Conservation (phyloP, 2,888 invertebrate genomes). For the Troides helena region DNA sequence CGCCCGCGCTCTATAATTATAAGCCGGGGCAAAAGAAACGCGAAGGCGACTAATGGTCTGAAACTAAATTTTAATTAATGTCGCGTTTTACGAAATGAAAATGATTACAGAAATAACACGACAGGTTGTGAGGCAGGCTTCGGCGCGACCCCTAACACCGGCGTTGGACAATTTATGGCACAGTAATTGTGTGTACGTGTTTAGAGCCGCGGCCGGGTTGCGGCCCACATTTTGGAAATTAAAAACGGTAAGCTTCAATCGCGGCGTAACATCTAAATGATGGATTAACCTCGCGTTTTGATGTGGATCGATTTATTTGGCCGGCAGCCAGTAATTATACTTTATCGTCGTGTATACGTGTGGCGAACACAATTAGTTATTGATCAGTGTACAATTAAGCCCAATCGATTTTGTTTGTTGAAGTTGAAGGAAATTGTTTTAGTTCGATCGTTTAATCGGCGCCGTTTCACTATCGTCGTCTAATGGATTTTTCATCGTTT, state of each 20-base stretch:
- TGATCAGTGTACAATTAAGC: conserved; percentile 78
- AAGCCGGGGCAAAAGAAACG: conserved; percentile 72
- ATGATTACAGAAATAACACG: conserved; percentile 79
- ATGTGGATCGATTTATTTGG: conserved; percentile 79
- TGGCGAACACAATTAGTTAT: conserved; percentile 79
- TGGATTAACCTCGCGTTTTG: conserved; percentile 78
- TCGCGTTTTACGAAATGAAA: conserved; percentile 78
- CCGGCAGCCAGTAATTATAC: conserved; percentile 78
- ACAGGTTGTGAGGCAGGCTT: conserved; percentile 54
- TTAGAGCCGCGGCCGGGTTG: conserved; percentile 60
- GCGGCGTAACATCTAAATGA: conserved; percentile 77
- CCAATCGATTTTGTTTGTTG: conserved; percentile 79
- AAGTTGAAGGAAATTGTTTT: conserved; percentile 80
- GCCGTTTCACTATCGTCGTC: conserved; percentile 53
- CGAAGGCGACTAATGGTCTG: conserved; percentile 78
- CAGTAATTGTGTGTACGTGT: conserved; percentile 74
- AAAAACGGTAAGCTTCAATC: conserved; percentile 78
- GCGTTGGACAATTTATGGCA: conserved; percentile 73
- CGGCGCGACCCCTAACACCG: conserved; percentile 53
- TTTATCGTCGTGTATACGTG: conserved; percentile 76
- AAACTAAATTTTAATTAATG: conserved; percentile 82
- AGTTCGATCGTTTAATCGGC: conserved; percentile 71
- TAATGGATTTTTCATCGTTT: conserved; percentile 72
- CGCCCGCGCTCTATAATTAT: conserved; percentile 75
- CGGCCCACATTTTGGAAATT: conserved; percentile 77